Conservation (phyloP, 2,888 invertebrate species). For the Branchellion lobata region DNA sequence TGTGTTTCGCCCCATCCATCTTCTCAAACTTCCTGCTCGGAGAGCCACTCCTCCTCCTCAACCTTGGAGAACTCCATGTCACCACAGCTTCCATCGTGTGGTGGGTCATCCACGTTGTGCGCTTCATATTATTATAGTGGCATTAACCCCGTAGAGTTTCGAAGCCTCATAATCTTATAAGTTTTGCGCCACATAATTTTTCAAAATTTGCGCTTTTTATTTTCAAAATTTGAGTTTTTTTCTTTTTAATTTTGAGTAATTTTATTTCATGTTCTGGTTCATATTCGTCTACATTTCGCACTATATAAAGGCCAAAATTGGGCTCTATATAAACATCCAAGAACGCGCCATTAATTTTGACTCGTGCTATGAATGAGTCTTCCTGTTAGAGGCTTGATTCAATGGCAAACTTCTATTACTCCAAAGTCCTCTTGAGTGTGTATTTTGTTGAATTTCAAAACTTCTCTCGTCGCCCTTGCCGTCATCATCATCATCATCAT, state of each 20-base stretch:
- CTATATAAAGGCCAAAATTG: no score
- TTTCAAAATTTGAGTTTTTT: no score
- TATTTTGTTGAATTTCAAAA: not conserved
- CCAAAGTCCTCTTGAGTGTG: not conserved
- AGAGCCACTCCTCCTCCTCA: conserved; percentile 89
- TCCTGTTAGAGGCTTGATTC: not conserved
- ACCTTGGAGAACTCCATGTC: conserved; percentile 91
- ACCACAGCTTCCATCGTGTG: conserved; percentile 87
- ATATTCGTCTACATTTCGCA: no score
- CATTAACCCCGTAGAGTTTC: no score
- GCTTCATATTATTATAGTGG: no score
- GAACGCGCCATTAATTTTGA: no score
- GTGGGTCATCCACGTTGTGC: conserved; percentile 68
- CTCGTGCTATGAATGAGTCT: no score
- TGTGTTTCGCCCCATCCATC: conserved; percentile 95
- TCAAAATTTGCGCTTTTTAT: not conserved
- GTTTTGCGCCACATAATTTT: no score
- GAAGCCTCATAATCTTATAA: no score
- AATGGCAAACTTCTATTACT: not conserved
- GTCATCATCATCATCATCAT: conserved; percentile 30
- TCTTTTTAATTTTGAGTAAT: not conserved
- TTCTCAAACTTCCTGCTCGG: conserved; percentile 90
- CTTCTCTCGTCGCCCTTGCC: not conserved
- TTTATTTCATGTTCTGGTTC: no score
- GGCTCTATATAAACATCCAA: no score